phyloP scores from a whole-genome alignment of 2,113 vertebrate species.

The Bombycilla garrulus region DNA sequence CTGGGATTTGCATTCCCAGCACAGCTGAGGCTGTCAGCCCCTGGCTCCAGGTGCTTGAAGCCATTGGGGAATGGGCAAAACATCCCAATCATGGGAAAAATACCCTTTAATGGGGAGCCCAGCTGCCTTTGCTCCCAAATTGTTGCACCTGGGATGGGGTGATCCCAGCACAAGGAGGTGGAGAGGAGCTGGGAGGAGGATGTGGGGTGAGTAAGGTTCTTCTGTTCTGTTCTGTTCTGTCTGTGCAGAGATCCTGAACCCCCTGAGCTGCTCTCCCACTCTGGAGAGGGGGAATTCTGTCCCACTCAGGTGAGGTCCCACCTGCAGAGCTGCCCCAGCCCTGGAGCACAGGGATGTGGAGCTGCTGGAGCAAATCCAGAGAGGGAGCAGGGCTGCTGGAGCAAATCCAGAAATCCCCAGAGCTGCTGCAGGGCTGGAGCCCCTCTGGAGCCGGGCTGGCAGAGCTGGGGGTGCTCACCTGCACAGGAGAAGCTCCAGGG shows the following conservation, averaged over 20 bases:
- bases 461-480: neutral
- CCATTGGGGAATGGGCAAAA: neutral
- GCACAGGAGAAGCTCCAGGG: neutral
- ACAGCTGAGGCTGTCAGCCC: neutral
- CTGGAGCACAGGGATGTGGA: neutral
- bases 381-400: neutral
- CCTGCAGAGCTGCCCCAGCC: neutral
- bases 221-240: no score
- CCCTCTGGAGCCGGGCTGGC: neutral
- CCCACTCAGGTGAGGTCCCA: neutral
- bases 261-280: neutral
- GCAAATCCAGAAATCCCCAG: accelerated
- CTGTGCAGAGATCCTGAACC: neutral
- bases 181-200: neutral
- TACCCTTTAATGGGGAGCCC: neutral
- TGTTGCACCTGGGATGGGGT: neutral
- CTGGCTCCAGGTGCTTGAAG: neutral
- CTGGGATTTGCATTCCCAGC: neutral
- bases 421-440: neutral
- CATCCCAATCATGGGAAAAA: neutral
- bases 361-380: neutral
- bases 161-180: neutral
- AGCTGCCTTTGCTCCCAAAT: neutral
- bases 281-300: neutral
- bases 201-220: accelerated